Evolutionary conservation across 1,140 invertebrate species (phyloP).

Genomic region (Melanaphis sacchari): DNA sequence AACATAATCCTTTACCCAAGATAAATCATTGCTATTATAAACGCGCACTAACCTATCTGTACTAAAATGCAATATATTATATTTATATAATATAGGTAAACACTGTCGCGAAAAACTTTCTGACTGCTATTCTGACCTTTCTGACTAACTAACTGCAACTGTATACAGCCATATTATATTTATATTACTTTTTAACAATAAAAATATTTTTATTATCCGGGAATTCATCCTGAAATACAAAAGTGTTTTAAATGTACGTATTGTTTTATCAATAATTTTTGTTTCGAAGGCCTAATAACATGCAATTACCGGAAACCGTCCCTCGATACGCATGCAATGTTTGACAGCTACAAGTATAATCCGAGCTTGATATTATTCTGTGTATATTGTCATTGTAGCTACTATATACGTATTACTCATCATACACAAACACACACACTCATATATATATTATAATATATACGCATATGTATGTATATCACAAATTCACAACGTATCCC

Average conservation of each 20-base stretch:
- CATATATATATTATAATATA: not conserved
- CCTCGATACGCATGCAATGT: constrained; percentile 80
- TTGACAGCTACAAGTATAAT: constrained; percentile 72
- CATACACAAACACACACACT: not conserved
- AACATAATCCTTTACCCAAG: too few species aligned
- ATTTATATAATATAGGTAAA: not conserved
- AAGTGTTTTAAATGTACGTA: constrained; percentile 54
- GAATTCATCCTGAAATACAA: constrained; percentile 30
- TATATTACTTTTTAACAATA: not conserved
- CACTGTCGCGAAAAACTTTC: not conserved
- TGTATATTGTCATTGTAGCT: not conserved
- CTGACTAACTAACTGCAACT: too few species aligned
- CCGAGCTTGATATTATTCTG: not conserved
- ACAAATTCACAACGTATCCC: not conserved
- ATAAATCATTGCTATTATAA: not conserved
- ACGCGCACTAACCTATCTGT: not conserved
- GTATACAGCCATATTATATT: not conserved
- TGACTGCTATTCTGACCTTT: too few species aligned
- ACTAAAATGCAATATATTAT: not conserved
- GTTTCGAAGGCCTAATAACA: constrained; percentile 53
- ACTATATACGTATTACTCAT: not conserved
- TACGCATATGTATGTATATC: not conserved
- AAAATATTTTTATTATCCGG: not conserved
- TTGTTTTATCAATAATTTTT: constrained; percentile 72
- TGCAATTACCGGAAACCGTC: constrained; percentile 73